Conservation (phyloP, 2,797 vertebrate genomes). For the Cygnus olor region DNA sequence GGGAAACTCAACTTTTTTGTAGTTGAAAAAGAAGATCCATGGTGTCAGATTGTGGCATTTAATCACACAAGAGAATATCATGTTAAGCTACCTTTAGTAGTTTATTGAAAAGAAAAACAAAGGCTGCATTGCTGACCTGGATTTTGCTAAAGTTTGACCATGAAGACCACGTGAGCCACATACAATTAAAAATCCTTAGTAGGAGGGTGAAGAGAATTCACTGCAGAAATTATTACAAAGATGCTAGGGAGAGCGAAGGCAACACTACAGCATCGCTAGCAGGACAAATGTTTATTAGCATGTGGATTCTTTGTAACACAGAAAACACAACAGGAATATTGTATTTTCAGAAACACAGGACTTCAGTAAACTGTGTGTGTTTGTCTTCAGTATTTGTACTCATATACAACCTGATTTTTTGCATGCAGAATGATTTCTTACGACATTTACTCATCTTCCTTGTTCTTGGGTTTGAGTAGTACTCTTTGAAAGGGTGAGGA, state of each 20-base stretch:
- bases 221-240: not conserved
- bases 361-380: not conserved
- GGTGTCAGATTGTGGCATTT: not conserved
- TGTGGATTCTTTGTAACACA: not conserved
- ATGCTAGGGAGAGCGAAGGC: not conserved
- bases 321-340: not conserved
- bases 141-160: not conserved
- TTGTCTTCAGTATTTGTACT: not conserved
- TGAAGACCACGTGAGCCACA: not conserved
- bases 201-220: not conserved
- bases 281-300: not conserved
- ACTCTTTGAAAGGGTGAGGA: slow-evolving; percentile 9
- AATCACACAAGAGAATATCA: not conserved
- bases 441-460: rapidly evolving
- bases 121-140: not conserved
- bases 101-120: not conserved
- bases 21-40: not conserved
- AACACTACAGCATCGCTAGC: not conserved
- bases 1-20: not conserved
- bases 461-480: not conserved
- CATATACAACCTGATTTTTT: not conserved
- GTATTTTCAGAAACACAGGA: not conserved
- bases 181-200: not conserved
- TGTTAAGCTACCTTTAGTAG: not conserved
- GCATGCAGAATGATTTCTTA: not conserved